phyloP scores from a whole-genome alignment of 2,888 invertebrate genomes.

The Thysanoteuthis rhombus region DNA sequence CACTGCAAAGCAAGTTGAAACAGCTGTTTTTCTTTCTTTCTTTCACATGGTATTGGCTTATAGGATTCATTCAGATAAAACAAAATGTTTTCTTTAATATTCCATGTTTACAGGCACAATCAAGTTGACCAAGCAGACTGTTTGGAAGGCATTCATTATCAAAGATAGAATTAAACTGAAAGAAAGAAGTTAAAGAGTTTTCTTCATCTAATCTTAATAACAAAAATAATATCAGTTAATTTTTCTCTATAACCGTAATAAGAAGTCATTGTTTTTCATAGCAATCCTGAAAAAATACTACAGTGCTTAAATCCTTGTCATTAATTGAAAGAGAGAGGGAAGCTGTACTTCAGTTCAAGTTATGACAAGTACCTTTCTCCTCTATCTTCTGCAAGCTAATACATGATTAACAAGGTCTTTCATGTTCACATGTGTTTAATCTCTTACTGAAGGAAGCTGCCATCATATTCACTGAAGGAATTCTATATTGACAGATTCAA shows the following conservation, averaged over 20 bases:
- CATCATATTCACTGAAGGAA: background rate
- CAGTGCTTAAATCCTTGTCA: background rate
- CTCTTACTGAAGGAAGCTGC: background rate
- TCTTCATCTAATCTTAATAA: background rate
- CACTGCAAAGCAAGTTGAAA: no score
- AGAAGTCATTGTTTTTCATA: no score
- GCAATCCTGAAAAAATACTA: background rate
- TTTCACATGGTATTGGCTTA: no score
- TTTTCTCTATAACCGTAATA: background rate
- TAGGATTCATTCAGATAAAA: no score
- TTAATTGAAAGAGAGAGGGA: background rate
- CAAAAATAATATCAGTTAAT: no score
- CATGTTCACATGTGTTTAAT: background rate
- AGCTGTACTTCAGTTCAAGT: background rate
- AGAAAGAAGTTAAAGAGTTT: background rate
- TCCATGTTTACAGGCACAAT: no score
- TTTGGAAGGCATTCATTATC: no score
- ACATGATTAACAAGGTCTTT: background rate
- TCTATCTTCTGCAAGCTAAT: background rate
- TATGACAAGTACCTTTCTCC: background rate
- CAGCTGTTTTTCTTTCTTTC: no score
- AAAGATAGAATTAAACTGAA: no score
- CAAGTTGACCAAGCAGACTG: no score
- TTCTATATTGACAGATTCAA: no score
- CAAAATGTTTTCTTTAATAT: no score